These are phyloP conservation scores for Branchellion lobata DNA, from an alignment of 2,888 invertebrate genomes.

Conservation along the genomic window DNA sequence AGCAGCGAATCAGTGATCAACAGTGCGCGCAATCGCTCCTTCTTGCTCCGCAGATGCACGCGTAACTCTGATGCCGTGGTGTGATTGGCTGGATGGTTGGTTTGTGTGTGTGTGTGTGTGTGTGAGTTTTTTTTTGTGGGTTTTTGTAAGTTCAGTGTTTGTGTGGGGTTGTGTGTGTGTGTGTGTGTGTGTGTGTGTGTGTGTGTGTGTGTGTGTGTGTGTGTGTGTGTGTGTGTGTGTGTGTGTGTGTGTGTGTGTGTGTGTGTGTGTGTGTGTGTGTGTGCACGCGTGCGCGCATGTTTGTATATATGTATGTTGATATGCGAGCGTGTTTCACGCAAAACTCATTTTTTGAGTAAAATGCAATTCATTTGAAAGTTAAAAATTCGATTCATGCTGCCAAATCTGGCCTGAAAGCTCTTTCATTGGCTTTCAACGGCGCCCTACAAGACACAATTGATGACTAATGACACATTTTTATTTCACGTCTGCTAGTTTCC, in stretches of 20 bases:
- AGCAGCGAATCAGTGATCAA: slow-evolving; percentile 50
- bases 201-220: slow-evolving; percentile 29
- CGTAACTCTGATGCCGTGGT: background rate
- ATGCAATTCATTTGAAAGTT: too few species aligned
- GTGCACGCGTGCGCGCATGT: background rate
- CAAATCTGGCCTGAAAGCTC: too few species aligned
- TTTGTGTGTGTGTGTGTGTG: background rate
- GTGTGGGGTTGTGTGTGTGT: slow-evolving; percentile 4
- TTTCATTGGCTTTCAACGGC: too few species aligned
- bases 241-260: slow-evolving; percentile 3
- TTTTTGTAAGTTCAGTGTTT: background rate
- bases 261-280: background rate
- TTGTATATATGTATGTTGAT: background rate
- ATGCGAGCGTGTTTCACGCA: background rate
- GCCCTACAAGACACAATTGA: too few species aligned
- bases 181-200: slow-evolving; percentile 2
- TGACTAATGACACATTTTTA: too few species aligned
- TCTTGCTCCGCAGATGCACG: slow-evolving; percentile 28
- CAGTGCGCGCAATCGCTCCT: slow-evolving; percentile 47
- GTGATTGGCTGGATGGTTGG: background rate
- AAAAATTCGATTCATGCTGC: too few species aligned
- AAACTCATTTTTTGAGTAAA: too few species aligned
- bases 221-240: slow-evolving; percentile 24
- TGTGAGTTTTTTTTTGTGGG: background rate
- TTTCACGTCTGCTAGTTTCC: too few species aligned